These are phyloP conservation scores for Macropis europaea DNA, from an alignment of 2,888 invertebrate species.

Conservation along the genomic window DNA sequence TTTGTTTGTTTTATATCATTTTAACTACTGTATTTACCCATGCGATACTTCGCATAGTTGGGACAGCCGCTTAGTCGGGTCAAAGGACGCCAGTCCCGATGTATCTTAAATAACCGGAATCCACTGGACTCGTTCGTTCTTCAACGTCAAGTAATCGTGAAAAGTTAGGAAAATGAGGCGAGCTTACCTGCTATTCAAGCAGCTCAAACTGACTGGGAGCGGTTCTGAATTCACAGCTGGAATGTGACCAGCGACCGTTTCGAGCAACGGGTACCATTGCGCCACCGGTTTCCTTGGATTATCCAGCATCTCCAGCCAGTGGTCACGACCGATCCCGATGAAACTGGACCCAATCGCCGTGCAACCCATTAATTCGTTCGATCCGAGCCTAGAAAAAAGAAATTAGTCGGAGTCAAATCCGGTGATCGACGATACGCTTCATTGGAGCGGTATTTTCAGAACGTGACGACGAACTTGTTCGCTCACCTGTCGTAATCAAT, in stretches of 20 bases:
- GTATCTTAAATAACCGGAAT: no score
- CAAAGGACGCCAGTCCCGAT: no score
- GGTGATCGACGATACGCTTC: no score
- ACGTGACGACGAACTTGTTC: not conserved
- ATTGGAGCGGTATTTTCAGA: no score
- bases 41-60: no score
- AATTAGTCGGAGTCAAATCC: not conserved
- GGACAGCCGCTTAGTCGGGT: no score
- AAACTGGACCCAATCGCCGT: conserved; percentile 89
- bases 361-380: conserved; percentile 93
- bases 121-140: no score
- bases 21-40: no score
- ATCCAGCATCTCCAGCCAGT: conserved; percentile 93
- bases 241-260: conserved; percentile 85
- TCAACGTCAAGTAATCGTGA: no score
- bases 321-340: conserved; percentile 89
- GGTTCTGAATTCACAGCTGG: conserved; percentile 82
- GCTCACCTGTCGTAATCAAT: conserved; percentile 93
- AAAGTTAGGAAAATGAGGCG: not conserved
- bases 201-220: conserved; percentile 84
- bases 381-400: conserved; percentile 85
- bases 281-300: conserved; percentile 91
- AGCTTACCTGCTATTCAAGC: conserved; percentile 86
- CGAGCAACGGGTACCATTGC: conserved; percentile 90
- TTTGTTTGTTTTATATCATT: no score